Conservation (phyloP, 1,140 invertebrate genomes). For the Dinoponera quadriceps region DNA sequence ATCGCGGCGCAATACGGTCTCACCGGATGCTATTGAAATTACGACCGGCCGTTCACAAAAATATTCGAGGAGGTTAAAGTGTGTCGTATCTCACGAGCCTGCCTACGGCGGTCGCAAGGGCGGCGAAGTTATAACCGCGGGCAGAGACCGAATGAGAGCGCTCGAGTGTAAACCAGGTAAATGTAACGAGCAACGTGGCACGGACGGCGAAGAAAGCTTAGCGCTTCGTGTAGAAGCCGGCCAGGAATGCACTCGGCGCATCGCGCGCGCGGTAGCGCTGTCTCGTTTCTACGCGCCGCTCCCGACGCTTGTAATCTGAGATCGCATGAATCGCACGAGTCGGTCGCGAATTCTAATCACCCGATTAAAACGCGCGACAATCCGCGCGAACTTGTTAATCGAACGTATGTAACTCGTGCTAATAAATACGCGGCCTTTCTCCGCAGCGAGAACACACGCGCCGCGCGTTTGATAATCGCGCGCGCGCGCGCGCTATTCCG, state of each 20-base stretch:
- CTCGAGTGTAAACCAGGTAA: slow-evolving; percentile 62
- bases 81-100: neutral
- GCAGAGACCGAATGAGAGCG: slow-evolving; percentile 21
- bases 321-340: slow-evolving; percentile 7
- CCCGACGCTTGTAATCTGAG: neutral
- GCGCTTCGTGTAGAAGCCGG: slow-evolving; percentile 45
- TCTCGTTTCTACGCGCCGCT: slow-evolving; percentile 57
- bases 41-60: too few species aligned
- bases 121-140: neutral
- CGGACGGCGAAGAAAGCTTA: slow-evolving; percentile 79
- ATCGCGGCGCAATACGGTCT: neutral
- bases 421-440: neutral
- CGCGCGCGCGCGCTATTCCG: neutral
- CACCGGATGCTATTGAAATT: neutral
- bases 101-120: neutral
- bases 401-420: neutral
- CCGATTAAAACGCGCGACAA: neutral
- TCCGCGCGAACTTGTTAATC: neutral
- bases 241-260: slow-evolving; percentile 73
- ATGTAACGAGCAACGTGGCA: slow-evolving; percentile 64
- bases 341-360: neutral
- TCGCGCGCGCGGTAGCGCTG: slow-evolving; percentile 70
- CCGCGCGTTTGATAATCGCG: neutral
- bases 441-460: neutral
- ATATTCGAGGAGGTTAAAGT: neutral